Base-by-base conservation (phyloP, 2,113 vertebrate species). In the Gadus chalcogrammus region DNA sequence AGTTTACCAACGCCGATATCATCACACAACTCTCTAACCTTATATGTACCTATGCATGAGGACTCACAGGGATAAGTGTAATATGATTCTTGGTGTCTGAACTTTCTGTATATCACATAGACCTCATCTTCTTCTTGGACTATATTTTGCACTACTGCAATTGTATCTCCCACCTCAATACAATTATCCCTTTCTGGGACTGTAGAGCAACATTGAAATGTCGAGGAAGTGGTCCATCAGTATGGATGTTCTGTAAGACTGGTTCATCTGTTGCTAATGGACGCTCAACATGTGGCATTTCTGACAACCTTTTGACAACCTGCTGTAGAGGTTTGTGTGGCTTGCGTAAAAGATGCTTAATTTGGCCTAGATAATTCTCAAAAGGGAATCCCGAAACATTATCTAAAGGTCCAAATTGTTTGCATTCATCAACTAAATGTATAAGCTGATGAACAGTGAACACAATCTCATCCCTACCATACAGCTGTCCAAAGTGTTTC, bases 221-320 rank as follows among this genome's bases (percentile, higher is more conserved):
- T n/a, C 11, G 64, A 6, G n/a, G 15, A 3, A 65, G n/a, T 18
- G n/a, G n/a, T n/a, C n/a, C n/a, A n/a, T n/a, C n/a, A n/a, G n/a
- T n/a, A n/a, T n/a, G n/a, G n/a, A n/a, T 24, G 12, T 67, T 31
- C 3, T 15, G 38, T 20, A 55, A 20, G 5, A 20, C 13, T 16
- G 28, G 63, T 28, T 16, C 64, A 38, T 35, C 20, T 7, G 15
- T 38, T 7, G n/a, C 27, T 2, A 20, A n/a, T 58, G 53, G 18
- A 3, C 15, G 3, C 15, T 58, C 15, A 6, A 68, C 53, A 68
- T 24, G 11, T n/a, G 66, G 66, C 20, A 69, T 64, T 69, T 76
- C 74, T 12, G 69, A 76, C n/a, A 78, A 27, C 27, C 64, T 73
- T 78, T 78, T 66, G 60, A 67, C 22, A 28, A 59, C 4, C 16